Base-by-base conservation (phyloP, 2,888 invertebrate species). In the Thalpophila matura region DNA sequence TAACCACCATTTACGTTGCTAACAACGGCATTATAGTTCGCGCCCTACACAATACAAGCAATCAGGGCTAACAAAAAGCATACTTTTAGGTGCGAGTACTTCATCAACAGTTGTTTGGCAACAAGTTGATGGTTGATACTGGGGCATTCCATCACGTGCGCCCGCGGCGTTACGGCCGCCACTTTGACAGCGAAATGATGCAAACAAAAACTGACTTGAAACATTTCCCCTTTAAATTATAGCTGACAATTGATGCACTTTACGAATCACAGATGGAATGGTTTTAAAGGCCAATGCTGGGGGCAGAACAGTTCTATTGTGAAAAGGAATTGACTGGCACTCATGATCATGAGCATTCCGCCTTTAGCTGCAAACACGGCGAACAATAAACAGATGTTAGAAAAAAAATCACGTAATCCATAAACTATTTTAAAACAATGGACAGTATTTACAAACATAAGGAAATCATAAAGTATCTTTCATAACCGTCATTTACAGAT, bases 131-230 rank as follows among this genome's bases (percentile, higher is more conserved):
- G 54, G 38, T 29, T 45, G 71, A 67, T 76, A 69, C 69, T 71
- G 72, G 80, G 65, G 82, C 89, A 88, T 89, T 88, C 89, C 88
- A 82, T 87, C 89, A 88, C 87, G 87, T 79, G 76, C 71, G 76
- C 86, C 79, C 73, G 65, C 78, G 85, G 83, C 80, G 29, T 27
- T 65, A 35, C 38, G 14, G 22, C 61, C 70, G 64, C 62, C 78
- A 73, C 80, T 81, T 80, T 84, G 86, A 87, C 86, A 80, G 84
- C 77, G 76, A 85, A 87, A 86, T 85, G 80, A 85, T 80, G 67
- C 74, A 74, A 74, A 82, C 85, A 83, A 87, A 88, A 83, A 81
- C 61, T 50, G 33, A 55, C 40, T 55, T 16, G 14, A 20, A 60
- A 56, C 50, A 58, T 70, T 70, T 70, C 61, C 26, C 43, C 63